phyloP scores from a whole-genome alignment of 2,113 vertebrate genomes.

The Siniperca chuatsi region DNA sequence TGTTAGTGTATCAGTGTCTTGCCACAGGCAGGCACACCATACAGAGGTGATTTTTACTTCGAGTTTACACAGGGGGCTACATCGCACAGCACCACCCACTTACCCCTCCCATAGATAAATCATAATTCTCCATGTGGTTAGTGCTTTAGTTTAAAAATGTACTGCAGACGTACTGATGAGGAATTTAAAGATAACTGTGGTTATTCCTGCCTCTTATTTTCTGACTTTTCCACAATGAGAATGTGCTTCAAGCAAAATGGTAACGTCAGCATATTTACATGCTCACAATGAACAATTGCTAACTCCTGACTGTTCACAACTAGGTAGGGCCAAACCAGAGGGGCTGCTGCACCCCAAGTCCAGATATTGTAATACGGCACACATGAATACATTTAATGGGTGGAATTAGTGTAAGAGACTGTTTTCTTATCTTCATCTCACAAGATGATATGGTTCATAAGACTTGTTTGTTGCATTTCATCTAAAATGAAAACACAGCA shows the following conservation, averaged over 20 bases:
- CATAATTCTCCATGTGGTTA: not conserved
- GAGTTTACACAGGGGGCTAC: constrained; percentile 38
- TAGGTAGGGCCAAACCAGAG: not conserved
- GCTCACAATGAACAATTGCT: not conserved
- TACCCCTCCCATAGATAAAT: not conserved
- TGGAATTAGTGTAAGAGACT: not conserved
- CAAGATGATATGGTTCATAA: constrained; percentile 32
- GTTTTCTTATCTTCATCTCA: not conserved
- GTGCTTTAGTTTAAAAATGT: not conserved
- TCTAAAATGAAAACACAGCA: constrained; percentile 41
- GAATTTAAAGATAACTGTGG: not conserved
- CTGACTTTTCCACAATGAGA: not conserved
- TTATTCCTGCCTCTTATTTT: not conserved
- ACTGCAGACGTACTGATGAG: not conserved
- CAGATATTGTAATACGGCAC: not conserved
- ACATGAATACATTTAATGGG: not conserved
- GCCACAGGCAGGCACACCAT: constrained; percentile 44
- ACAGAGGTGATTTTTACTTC: constrained; percentile 45
- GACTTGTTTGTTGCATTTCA: constrained; percentile 30
- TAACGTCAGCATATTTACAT: not conserved
- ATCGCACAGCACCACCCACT: constrained; percentile 1
- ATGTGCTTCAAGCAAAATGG: not conserved
- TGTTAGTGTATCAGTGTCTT: constrained; percentile 32
- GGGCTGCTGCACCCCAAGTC: not conserved
- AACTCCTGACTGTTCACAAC: not conserved